These are phyloP conservation scores for Dreissena rostriformis DNA, from an alignment of 1,140 invertebrate genomes.

Conservation along the genomic window DNA sequence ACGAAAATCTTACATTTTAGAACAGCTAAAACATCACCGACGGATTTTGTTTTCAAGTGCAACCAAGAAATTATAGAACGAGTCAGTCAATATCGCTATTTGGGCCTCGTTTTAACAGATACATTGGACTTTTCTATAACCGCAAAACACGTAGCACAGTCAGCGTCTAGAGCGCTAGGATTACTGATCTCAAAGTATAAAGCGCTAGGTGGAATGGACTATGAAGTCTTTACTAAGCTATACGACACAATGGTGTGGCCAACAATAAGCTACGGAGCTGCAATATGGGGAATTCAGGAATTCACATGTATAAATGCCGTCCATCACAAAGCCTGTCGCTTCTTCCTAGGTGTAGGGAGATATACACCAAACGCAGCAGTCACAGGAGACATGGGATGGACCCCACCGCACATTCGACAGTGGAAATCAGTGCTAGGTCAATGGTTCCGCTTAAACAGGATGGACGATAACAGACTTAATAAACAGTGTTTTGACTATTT, in stretches of 20 bases:
- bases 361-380: constrained; percentile 36
- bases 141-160: constrained; percentile 5
- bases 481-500: neutral
- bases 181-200: constrained; percentile 16
- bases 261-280: constrained; percentile 23
- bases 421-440: constrained; percentile 8
- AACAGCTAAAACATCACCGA: neutral
- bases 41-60: neutral
- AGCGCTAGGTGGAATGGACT: constrained; percentile 11
- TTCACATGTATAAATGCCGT: constrained; percentile 29
- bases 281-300: constrained; percentile 12
- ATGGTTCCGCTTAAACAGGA: constrained; percentile 9
- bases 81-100: neutral
- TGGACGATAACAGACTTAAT: constrained; percentile 6
- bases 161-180: constrained; percentile 2
- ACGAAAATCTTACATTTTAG: constrained; percentile 1
- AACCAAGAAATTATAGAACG: neutral
- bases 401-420: constrained; percentile 13
- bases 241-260: constrained; percentile 49
- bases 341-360: constrained; percentile 32
- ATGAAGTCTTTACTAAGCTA: constrained; percentile 17
- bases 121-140: neutral
- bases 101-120: neutral
- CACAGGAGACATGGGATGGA: constrained; percentile 30
- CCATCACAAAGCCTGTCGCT: constrained; percentile 7